These are phyloP conservation scores for Acanthurus leucopareius DNA, from an alignment of 2,797 vertebrate genomes.

Conservation along the genomic window DNA sequence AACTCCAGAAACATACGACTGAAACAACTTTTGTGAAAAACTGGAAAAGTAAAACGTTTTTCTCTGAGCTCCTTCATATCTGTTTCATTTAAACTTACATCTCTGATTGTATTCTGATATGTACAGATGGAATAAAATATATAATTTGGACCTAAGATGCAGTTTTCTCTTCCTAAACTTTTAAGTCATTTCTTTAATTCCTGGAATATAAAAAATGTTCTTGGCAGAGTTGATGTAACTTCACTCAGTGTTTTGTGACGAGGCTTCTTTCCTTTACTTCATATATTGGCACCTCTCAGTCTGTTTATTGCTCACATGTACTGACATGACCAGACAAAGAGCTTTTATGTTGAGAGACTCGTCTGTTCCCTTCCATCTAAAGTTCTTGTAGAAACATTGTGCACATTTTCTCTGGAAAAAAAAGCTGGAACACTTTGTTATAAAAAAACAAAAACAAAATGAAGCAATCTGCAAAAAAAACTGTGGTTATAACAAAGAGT, in stretches of 20 bases:
- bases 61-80: neutral
- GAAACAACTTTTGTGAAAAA: no score
- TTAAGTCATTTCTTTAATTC: neutral
- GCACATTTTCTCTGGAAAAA: no score
- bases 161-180: neutral
- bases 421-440: no score
- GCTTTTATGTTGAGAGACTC: neutral
- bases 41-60: neutral
- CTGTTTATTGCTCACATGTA: neutral
- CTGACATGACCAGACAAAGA: neutral
- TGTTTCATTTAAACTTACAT: neutral
- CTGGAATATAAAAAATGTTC: neutral
- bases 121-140: neutral
- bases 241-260: neutral
- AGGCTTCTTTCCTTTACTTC: neutral
- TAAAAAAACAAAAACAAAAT: no score
- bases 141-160: neutral
- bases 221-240: neutral
- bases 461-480: no score
- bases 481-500: no score
- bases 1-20: no score
- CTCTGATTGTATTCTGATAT: neutral
- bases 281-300: neutral
- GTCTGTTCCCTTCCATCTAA: neutral
- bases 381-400: no score